Evolutionary conservation across 1,140 invertebrate genomes (phyloP), one percentile per base, ranked within the genome.

Genomic region (Alviniconcha marisindica): DNA sequence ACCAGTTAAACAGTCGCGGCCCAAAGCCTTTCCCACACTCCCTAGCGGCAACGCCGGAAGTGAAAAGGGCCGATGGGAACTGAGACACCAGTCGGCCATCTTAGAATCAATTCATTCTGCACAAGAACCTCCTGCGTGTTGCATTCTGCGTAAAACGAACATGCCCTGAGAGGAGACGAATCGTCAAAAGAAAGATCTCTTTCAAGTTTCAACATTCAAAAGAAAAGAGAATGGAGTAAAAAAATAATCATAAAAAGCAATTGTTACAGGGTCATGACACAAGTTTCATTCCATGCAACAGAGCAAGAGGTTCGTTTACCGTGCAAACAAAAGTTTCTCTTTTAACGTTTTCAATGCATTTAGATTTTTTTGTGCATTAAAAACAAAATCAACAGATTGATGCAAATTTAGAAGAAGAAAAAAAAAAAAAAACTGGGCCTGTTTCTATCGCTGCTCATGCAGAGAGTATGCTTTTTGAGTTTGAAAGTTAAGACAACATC

Each of bases 81-180:
- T 33, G 28, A 71, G 69, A 69, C 63, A 71, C 40, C 36, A 18
- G 36, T 48, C 44, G 69, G 69, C 36, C 69, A 71, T 24, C 33
- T 33, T 33, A 71, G 36, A 40, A 71, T 71, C 31, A 18, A 31
- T 36, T n/a, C n/a, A n/a, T 33, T 71, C 69, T 42, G 15, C 69
- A 71, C 38, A 71, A 21, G 69, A 71, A 71, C 69, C 69, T 71
- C 69, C 40, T 71, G 69, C 69, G 36, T 71, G 15, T 40, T 66
- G 63, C 63, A 66, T 28, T 66, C 63, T 66, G 28, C 12, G 28
- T 33, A 33, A 66, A n/a, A n/a, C n/a, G n/a, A n/a, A n/a, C n/a
- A n/a, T n/a, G n/a, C n/a, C n/a, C n/a, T n/a, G n/a, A n/a, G n/a
- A n/a, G n/a, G n/a, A n/a, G n/a, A n/a, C n/a, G n/a, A n/a, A n/a